Evolutionary conservation across 2,797 vertebrate genomes (phyloP), one percentile per base, ranked within the genome.

Genomic region (Acipenser ruthenus): DNA sequence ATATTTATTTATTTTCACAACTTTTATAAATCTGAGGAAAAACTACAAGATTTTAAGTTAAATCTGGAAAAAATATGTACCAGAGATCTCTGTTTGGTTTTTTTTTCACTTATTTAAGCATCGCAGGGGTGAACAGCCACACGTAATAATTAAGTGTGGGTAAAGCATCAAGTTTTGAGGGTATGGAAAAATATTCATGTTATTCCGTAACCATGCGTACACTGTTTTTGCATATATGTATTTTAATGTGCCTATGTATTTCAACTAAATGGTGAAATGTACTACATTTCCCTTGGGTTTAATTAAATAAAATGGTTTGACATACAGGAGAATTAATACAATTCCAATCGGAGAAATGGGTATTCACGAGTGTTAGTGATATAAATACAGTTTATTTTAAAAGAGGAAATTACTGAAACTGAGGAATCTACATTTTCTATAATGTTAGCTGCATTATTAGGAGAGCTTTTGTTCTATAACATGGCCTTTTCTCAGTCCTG

Each of bases 231-330:
- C 68, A 68, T 37, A 48, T 70, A 67, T 72, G 65, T 69, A 71
- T 63, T 49, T 74, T 62, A 13, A 71, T 64, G 69, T 72, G 63
- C 65, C 71, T 69, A 64, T 62, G 56, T 61, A 47, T 60, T 64
- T 10, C 51, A 49, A 8, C 59, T 65, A 48, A 61, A 65, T 63
- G 58, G 37, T 53, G 52, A 67, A 11, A 51, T 55, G 49, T 62
- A 49, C 61, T 67, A 18, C 60, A 63, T 70, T 66, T 70, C 53
- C 23, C 52, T 18, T n/a, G 55, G 63, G 65, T 15, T 50, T 12
- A 18, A 70, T 37, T 37, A 60, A 60, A 23, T 12, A 67, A 64
- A 49, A 53, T 1, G 9, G 49, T 49, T n/a, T n/a, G 7, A 6
- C 55, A 58, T 58, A 4, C 37, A 5, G 37, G 37, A 4, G 37